Evolutionary conservation across 1,140 invertebrate genomes (phyloP), one percentile per base, ranked within the genome.

Genomic region (Spodoptera litura): DNA sequence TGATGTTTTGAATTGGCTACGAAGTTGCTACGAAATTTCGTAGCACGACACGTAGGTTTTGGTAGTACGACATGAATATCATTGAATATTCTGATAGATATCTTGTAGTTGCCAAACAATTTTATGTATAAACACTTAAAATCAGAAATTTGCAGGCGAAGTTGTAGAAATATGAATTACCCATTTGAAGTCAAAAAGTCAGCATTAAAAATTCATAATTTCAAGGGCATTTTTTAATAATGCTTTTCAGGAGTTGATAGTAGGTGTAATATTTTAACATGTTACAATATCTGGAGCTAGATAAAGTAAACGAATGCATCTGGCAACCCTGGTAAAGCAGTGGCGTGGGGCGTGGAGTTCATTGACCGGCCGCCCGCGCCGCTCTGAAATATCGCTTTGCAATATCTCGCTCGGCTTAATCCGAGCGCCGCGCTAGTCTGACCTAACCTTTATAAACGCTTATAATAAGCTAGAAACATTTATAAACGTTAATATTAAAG

Each of bases 401-500:
- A 87, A 91, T 91, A 91, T 91, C 89, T 86, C 80, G 86, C 81
- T 84, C 78, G 80, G 82, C 87, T 88, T 89, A 91, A 89, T 88
- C 88, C 73, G 49, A 75, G 61, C 61, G 31, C 82, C 83, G 81
- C 81, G 79, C 79, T 70, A 81, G 81, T 86, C 83, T 86, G 82
- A 58, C 68, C 84, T 85, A 83, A 88, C 78, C 85, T 87, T 89
- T 88, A 88, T 83, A 81, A 80, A 78, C 59, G 66, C 61, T 71
- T 78, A 77, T 78, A 74, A 73, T 81, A 78, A 61, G 38, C 56
- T 58, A 61, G 15, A 51, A 44, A 59, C 11, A 49, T 76, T 72
- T 58, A 71, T 76, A 81, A 61, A 62, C 35, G 20, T 15, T 58
- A 35, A 73, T 73, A 73, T 59, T 59, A 59, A 73, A 81, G 78